Base-by-base conservation (phyloP, 2,888 invertebrate genomes). In the Sphaeridia pumilis region DNA sequence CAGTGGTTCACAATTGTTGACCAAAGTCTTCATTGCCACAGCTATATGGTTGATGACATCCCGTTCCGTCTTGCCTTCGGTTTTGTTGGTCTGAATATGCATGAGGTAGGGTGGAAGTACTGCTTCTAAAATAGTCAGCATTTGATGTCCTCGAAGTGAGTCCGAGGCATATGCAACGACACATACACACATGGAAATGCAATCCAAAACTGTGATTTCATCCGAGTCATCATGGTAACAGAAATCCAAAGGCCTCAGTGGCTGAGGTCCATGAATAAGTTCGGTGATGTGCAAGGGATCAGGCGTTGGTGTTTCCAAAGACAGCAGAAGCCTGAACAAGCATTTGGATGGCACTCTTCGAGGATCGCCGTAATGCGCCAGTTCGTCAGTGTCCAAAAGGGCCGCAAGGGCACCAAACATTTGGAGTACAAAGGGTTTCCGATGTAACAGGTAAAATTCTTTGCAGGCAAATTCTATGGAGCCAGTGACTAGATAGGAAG, bases 341-440 rank as follows among this genome's bases (percentile, higher is more conserved):
- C 89, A 88, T 67, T 86, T 85, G 0, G 90, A 87, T 69, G 89
- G 89, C 1, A 89, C 84, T 83, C 85, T 65, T 5, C 66, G 65
- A 53, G 62, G 61, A 52, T 63, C 62, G 3, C 92, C 92, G 68
- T 83, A 87, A 3, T 83, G 80, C 28, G 87, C 83, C 60, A 83
- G 82, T 67, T 87, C 87, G 66, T 88, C 88, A 0, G 88, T 89
- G 69, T 97, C 95, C 65, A 98, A 74, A 68, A 95, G 88, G 1
- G 93, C 89, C 0, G 97, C 95, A 0, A 95, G 88, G 2, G 94
- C 93, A 1, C 98, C 98, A 73, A 98, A 97, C 93, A 97, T 93
- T 78, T 97, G 95, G 48, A 98, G 75, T 65, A 98, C 89, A 68
- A 98, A 98, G 1, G 97, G 97, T 69, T 97, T 97, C 47, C 98